A percentile compares a stretch with the other conserved stretches of the same genome.
phyloP scores from a whole-genome alignment of 1,140 invertebrate genomes.

The Ceratina japonica region DNA sequence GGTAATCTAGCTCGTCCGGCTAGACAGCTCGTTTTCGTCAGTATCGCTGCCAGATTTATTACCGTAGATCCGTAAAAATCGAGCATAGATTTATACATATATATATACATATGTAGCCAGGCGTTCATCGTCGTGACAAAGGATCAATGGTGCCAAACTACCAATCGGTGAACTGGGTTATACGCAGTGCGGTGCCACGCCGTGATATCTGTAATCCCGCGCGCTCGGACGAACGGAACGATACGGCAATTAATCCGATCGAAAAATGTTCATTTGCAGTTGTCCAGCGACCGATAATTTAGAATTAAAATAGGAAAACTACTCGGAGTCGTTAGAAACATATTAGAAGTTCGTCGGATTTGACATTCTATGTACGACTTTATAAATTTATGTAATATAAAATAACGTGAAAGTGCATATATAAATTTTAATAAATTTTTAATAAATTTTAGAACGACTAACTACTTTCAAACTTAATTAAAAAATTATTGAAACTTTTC shows the following conservation, averaged over 20 bases:
- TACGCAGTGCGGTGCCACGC: conserved; percentile 40
- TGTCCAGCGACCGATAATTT: not conserved
- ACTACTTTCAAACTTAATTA: not conserved
- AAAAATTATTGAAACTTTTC: too few relatives aligned
- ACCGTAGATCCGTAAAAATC: not conserved
- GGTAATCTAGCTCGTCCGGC: too few relatives aligned
- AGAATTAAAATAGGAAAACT: not conserved
- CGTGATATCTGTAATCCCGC: conserved; percentile 41
- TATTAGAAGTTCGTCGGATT: not conserved
- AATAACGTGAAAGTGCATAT: too few relatives aligned
- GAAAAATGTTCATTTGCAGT: not conserved
- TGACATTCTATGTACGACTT: not conserved
- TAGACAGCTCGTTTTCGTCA: not conserved
- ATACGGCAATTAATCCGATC: not conserved
- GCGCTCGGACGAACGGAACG: conserved; percentile 18
- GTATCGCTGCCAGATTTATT: not conserved
- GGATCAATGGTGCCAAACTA: conserved; percentile 35
- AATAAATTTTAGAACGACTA: not conserved
- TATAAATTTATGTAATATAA: too few relatives aligned
- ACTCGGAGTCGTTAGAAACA: not conserved
- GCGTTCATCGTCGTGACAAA: conserved; percentile 22
- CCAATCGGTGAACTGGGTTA: conserved; percentile 41
- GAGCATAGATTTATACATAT: not conserved
- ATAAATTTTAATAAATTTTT: too few relatives aligned
- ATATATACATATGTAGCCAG: not conserved